These are phyloP conservation scores for Strix uralensis DNA, from an alignment of 2,113 vertebrate species.

Conservation along the genomic window DNA sequence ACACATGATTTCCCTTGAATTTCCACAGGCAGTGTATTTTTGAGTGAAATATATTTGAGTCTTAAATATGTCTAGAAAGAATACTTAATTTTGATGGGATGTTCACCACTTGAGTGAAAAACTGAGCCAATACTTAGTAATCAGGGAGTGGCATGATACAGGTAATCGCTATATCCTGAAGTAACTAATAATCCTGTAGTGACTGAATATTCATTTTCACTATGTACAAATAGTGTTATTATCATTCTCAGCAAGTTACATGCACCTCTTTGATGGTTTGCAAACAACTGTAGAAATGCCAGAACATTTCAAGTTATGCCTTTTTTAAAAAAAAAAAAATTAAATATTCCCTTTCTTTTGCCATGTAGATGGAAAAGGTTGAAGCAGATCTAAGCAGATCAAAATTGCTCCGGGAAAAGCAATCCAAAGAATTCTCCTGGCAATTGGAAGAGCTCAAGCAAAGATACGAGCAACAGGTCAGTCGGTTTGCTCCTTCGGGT, in stretches of 20 bases:
- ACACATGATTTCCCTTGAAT: background rate
- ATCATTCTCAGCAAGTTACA: background rate
- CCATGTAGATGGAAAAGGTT: slow-evolving; percentile 88
- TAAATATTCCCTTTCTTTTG: slow-evolving; percentile 76
- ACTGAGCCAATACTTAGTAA: background rate
- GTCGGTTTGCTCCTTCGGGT: slow-evolving; percentile 61
- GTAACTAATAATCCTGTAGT: background rate
- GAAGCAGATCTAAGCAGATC: slow-evolving; percentile 88
- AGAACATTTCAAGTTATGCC: background rate
- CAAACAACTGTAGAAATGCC: background rate
- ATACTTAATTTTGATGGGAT: background rate
- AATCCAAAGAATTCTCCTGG: slow-evolving; percentile 84
- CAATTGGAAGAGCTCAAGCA: slow-evolving; percentile 85
- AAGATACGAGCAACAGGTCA: slow-evolving; percentile 88
- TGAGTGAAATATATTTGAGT: background rate
- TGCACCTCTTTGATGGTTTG: slow-evolving; percentile 8
- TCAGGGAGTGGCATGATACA: background rate
- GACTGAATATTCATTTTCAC: background rate
- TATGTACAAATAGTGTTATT: background rate
- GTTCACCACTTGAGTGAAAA: background rate
- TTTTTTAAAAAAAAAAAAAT: slow-evolving; percentile 12
- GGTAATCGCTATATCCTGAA: background rate
- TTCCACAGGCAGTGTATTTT: slow-evolving; percentile 39
- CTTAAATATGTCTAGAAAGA: background rate
- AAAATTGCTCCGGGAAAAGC: slow-evolving; percentile 88